These are phyloP conservation scores for Tylochromis polylepis DNA, from an alignment of 2,113 vertebrate genomes.

Conservation along the genomic window DNA sequence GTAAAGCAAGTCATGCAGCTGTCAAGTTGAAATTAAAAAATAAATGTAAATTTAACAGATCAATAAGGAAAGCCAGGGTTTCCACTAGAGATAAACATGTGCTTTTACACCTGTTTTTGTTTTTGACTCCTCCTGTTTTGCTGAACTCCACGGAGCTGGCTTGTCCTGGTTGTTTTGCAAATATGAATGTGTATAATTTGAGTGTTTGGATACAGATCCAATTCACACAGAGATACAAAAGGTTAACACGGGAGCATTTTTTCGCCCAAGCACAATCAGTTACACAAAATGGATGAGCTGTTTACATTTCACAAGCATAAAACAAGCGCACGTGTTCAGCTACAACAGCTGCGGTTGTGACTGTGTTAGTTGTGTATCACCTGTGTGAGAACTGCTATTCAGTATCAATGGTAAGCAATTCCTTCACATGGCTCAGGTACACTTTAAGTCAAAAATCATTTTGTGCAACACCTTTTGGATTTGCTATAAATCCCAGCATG, in stretches of 20 bases:
- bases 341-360: neutral
- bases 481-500: neutral
- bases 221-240: neutral
- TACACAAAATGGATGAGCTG: neutral
- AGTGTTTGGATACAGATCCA: constrained; percentile 1
- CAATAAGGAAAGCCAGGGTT: neutral
- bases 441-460: neutral
- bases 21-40: neutral
- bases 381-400: neutral
- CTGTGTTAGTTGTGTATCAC: neutral
- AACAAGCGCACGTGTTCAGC: neutral
- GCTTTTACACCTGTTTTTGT: neutral
- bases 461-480: neutral
- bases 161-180: neutral
- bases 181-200: constrained; percentile 1
- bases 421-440: neutral
- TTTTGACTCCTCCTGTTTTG: neutral
- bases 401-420: neutral
- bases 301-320: neutral
- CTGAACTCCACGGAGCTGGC: neutral
- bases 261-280: neutral
- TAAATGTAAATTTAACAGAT: neutral
- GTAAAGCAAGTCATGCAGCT: neutral
- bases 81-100: neutral
- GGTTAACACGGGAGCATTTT: neutral